Evolutionary conservation across 2,797 vertebrate genomes (phyloP).

Genomic region (Alosa sapidissima): DNA sequence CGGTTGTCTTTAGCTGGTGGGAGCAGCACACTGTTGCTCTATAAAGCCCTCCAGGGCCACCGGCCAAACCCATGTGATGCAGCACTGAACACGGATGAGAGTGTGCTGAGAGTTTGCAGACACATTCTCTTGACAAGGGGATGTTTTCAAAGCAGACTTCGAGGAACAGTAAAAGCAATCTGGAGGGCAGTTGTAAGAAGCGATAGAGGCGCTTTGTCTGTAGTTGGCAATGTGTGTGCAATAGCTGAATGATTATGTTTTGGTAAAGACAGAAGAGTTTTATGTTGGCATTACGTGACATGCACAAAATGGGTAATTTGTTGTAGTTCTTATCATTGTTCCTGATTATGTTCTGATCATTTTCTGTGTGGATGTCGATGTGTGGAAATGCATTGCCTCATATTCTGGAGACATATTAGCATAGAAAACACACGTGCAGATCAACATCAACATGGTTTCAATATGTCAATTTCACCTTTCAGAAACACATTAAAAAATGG

Average conservation of each 20-base stretch:
- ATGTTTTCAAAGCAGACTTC: neutral
- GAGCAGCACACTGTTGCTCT: neutral
- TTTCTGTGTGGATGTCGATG: too few species aligned
- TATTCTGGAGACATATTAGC: too few species aligned
- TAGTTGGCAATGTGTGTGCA: neutral
- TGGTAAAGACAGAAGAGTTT: neutral
- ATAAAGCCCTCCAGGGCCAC: neutral
- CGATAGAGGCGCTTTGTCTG: neutral
- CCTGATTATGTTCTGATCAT: neutral
- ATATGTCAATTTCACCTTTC: too few species aligned
- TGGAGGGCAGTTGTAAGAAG: neutral
- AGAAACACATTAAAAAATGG: too few species aligned
- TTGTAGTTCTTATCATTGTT: neutral
- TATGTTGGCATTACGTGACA: neutral
- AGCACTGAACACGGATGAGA: neutral
- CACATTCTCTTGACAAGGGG: conserved; percentile 2
- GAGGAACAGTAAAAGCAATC: neutral
- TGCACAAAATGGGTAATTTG: neutral
- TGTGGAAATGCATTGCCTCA: too few species aligned
- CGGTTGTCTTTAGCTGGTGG: neutral
- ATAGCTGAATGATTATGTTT: neutral
- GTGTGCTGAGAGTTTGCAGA: neutral
- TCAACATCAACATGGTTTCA: too few species aligned
- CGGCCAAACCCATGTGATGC: neutral
- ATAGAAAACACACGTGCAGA: too few species aligned